Conservation (phyloP, 2,888 invertebrate genomes). For the Cantharis nigra region DNA sequence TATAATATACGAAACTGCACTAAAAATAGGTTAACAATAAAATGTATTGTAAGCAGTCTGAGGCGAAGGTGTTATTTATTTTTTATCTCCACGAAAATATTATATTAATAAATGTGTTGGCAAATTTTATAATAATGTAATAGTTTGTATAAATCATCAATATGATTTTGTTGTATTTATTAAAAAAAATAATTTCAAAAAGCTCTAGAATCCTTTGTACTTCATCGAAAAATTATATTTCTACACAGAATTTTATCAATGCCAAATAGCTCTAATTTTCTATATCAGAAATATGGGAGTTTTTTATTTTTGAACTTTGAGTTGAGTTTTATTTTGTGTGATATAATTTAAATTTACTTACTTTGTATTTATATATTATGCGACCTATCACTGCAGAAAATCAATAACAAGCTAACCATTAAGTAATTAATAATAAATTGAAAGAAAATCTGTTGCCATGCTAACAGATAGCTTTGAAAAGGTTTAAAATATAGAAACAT, state of each 20-base stretch:
- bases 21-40: conserved; percentile 17
- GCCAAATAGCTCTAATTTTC: no score
- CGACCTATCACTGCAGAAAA: not conserved
- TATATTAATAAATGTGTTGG: not conserved
- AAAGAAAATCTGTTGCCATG: not conserved
- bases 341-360: not conserved
- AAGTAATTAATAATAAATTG: not conserved
- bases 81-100: not conserved
- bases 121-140: not conserved
- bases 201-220: no score
- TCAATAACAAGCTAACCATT: not conserved
- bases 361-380: not conserved
- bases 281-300: no score
- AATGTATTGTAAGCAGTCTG: conserved; percentile 14
- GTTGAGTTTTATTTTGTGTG: not conserved
- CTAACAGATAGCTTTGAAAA: not conserved
- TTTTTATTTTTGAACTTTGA: not conserved
- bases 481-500: not conserved
- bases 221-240: no score
- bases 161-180: no score
- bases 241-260: no score
- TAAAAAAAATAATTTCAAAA: not conserved
- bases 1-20: conserved; percentile 11
- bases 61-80: not conserved
- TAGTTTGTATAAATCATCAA: not conserved